phyloP scores from a whole-genome alignment of 2,113 vertebrate genomes.

The Dryoscopus gambensis region DNA sequence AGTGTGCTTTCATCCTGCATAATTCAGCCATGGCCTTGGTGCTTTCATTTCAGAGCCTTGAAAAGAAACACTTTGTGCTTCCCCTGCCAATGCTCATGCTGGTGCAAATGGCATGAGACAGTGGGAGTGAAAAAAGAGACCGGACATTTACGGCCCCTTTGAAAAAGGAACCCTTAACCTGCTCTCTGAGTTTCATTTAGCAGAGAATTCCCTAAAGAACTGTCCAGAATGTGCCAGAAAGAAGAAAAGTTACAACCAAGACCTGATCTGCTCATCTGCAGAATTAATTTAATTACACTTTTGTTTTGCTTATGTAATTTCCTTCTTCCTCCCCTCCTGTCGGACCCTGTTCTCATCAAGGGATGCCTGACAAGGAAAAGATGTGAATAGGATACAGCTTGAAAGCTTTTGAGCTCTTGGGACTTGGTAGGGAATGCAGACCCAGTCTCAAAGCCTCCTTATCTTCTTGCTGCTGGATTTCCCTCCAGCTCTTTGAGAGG shows the following conservation, averaged over 20 bases:
- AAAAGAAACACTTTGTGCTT: background rate
- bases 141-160: background rate
- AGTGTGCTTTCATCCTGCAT: background rate
- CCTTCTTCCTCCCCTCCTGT: background rate
- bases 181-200: background rate
- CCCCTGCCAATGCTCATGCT: accelerated
- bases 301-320: constrained; percentile 38
- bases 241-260: background rate
- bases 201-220: background rate
- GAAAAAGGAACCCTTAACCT: background rate
- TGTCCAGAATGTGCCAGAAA: constrained; percentile 6
- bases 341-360: background rate
- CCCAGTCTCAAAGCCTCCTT: background rate
- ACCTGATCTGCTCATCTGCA: constrained; percentile 1
- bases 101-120: background rate
- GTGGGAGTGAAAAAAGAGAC: background rate
- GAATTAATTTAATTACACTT: constrained; percentile 32
- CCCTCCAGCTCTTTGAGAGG: background rate
- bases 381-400: constrained; percentile 26
- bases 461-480: background rate
- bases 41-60: background rate
- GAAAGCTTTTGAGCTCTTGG: constrained; percentile 30
- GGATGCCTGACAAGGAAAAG: constrained; percentile 16
- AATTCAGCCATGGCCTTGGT: background rate
- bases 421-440: background rate